Evolutionary conservation across 1,140 invertebrate species (phyloP), one percentile per base, ranked within the genome.

Genomic region (Zophobas atratus): DNA sequence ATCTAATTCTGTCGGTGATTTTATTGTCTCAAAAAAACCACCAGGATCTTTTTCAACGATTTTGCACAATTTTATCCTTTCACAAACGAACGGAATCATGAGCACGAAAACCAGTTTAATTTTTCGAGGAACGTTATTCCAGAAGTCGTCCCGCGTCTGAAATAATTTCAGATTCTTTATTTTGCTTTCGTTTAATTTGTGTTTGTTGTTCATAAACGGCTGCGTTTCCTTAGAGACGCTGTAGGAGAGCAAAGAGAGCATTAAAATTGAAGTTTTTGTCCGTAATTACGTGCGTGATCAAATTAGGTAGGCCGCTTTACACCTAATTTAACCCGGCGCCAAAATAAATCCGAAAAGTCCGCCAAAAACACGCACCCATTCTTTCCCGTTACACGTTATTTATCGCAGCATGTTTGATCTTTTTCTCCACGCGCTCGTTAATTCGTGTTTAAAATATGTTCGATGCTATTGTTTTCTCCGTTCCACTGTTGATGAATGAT

Each of bases 401-500:
- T 67, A 67, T 67, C 39, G 6, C 39, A 51, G 20, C 57, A 36
- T 67, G 60, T 67, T 67, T 67, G 60, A 67, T 67, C 39, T 41
- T 51, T 51, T 51, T n/a, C 49, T 51, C 49, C 1, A 36, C 36
- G 36, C 36, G 57, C 8, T 67, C 33, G 60, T 39, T 41, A 57
- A 57, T 57, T 20, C 39, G 1, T 43, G 38, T 67, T 67, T 41
- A 67, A 67, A 67, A 67, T 48, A 67, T 67, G 38, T 67, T n/a
- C 6, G 57, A n/a, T n/a, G n/a, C 35, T 39, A 63, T 63, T 67
- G 60, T 67, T 20, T 20, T n/a, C 36, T 67, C 49, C n/a, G 49
- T 20, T 51, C 56, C 60, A 67, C 6, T 67, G 20, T 67, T 67
- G 60, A 67, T 67, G 60, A 67, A 67, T 67, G 60, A 67, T 46